A percentile compares a stretch with the other conserved stretches of the same genome.
Evolutionary conservation across 92 coral and sea anemone species (phyloP).

Genomic region (Porites evermanni): DNA sequence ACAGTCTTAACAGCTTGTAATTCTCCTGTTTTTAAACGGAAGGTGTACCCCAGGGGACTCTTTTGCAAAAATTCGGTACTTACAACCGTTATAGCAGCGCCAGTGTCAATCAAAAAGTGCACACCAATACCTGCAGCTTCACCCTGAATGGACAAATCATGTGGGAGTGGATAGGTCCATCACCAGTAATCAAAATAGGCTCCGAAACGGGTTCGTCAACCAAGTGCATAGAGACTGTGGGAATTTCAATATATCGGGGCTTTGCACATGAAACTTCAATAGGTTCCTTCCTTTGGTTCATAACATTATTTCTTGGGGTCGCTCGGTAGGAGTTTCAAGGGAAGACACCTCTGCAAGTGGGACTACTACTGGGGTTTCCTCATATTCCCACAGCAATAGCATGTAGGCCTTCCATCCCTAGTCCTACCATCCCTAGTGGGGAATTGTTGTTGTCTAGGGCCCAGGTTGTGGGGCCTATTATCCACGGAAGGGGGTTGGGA

Average conservation of each 20-base stretch:
- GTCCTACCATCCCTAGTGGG: not conserved
- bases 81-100: not conserved
- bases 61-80: not conserved
- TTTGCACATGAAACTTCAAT: not conserved
- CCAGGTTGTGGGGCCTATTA: not conserved
- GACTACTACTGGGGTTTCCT: too few species aligned
- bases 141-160: not conserved
- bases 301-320: too few species aligned
- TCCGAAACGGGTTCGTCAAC: not conserved
- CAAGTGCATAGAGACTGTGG: not conserved
- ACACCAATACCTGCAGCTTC: not conserved
- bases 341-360: too few species aligned
- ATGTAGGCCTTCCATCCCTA: slow-evolving; percentile 9
- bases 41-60: not conserved
- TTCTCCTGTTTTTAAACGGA: not conserved
- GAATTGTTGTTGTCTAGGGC: not conserved
- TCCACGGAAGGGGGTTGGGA: not conserved
- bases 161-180: not conserved
- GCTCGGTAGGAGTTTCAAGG: too few species aligned
- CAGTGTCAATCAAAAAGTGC: not conserved
- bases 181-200: not conserved
- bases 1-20: not conserved
- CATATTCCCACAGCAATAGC: not conserved
- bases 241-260: not conserved
- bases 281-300: not conserved